Percentiles rank a stretch among this genome's conserved stretches.
Conservation (phyloP, 2,113 vertebrate genomes). For the Xiphorhynchus elegans region DNA sequence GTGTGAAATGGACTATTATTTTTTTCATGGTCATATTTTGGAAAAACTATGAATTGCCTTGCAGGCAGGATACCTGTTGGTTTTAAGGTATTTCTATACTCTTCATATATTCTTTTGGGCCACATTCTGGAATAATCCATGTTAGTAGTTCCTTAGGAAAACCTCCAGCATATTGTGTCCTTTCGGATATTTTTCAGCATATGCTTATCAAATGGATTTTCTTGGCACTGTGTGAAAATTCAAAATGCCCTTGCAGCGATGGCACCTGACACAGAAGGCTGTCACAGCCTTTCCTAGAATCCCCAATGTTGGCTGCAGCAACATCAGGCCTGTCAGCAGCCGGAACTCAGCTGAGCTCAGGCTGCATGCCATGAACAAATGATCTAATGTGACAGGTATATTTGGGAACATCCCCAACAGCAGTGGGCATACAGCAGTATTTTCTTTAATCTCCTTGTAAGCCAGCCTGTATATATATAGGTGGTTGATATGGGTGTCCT, state of each 20-base stretch:
- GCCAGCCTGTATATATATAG: neutral
- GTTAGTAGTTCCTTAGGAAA: neutral
- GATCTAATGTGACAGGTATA: neutral
- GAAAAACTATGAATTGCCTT: neutral
- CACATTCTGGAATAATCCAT: neutral
- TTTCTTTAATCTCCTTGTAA: neutral
- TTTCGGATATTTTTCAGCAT: neutral
- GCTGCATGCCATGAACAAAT: fast-evolving
- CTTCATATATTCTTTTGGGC: neutral
- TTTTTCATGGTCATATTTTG: neutral
- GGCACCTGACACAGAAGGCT: neutral
- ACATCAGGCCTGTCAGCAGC: fast-evolving
- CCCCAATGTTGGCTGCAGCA: neutral
- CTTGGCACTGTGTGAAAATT: neutral
- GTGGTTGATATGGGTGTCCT: neutral
- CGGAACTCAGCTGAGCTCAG: neutral
- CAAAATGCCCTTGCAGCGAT: neutral
- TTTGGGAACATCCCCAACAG: neutral
- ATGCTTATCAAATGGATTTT: neutral
- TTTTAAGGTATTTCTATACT: neutral
- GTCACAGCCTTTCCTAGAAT: neutral
- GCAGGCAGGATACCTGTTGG: neutral
- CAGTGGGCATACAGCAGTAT: neutral
- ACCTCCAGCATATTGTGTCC: neutral
- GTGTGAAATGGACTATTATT: fast-evolving